Evolutionary conservation across 2,797 vertebrate species (phyloP), one percentile per base, ranked within the genome.

Genomic region (Urosaurus nigricauda): DNA sequence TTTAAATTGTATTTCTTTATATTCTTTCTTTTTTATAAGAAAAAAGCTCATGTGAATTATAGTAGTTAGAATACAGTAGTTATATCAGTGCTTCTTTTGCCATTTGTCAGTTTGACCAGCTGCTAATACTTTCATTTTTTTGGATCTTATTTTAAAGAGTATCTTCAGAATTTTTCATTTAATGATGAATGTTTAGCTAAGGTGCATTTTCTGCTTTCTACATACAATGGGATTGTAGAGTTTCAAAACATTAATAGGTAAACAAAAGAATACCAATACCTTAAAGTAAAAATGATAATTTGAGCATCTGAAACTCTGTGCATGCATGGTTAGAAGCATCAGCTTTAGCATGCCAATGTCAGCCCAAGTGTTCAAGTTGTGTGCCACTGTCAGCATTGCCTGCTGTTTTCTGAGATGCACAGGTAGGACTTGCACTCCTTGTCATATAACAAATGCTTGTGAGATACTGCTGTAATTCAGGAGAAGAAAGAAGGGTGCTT

Each of bases 401-500:
- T 40, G 4, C 35, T 19, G 16, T 74, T 43, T 75, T 43, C 74
- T 75, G 74, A 21, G 35, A 37, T 21, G 35, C 37, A 74, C 14
- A 3, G 21, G 73, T 37, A 17, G 5, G 19, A 26, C 40, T 65
- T 65, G 26, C 7, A 11, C 17, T 17, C 7, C 14, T 74, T 37
- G 14, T 19, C 17, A 40, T 74, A 68, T 68, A 79, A 60, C 90
- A 88, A 89, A 63, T 79, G 87, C 47, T 40, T 43, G 70, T 79
- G 63, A 79, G 35, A 5, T 37, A 32, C 88, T 75, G 7, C 29
- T 81, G 53, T 85, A 73, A 85, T 90, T 35, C n/a, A 83, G 1
- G 58, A 90, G 79, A 83, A 70, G n/a, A 74, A 91, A 91, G 90
- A 82, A 86, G 43, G n/a, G 8, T 73, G 26, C 40, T 65, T 93